Percentiles rank a stretch among this genome's conserved stretches.
These are phyloP conservation scores for Choreutis nemorana DNA, from an alignment of 2,888 invertebrate species.

Conservation along the genomic window DNA sequence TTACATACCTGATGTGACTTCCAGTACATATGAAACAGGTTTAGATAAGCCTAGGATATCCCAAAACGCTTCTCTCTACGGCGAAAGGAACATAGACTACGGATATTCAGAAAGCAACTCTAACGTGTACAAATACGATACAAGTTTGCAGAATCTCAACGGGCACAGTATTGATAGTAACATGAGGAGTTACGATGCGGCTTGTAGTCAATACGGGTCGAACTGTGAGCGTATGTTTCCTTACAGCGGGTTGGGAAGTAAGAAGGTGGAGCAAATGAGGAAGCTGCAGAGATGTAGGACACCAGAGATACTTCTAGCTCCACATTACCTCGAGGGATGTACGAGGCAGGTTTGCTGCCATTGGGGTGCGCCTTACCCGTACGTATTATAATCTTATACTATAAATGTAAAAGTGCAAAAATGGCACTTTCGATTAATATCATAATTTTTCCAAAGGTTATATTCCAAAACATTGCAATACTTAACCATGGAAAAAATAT, in stretches of 20 bases:
- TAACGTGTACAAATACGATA: conserved; percentile 27
- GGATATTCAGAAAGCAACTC: conserved; percentile 34
- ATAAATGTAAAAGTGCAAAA: too few species aligned
- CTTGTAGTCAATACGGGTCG: conserved; percentile 32
- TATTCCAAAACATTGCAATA: too few species aligned
- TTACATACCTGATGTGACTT: conserved; percentile 30
- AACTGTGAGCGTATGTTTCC: conserved; percentile 43
- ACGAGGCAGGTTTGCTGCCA: conserved; percentile 51
- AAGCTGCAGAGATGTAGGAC: conserved; percentile 70
- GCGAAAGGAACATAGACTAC: too few species aligned
- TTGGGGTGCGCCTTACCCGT: conserved; percentile 51
- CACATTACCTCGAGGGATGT: conserved; percentile 70
- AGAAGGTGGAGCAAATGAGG: conserved; percentile 50
- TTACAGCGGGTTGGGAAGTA: conserved; percentile 51
- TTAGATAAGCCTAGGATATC: conserved; percentile 25
- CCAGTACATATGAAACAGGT: conserved; percentile 32
- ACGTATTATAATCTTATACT: too few species aligned
- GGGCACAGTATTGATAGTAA: conserved; percentile 40
- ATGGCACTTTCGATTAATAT: too few species aligned
- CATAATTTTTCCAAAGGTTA: too few species aligned
- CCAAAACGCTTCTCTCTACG: conserved; percentile 29
- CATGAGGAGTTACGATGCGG: conserved; percentile 28
- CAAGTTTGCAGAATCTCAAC: conserved; percentile 31
- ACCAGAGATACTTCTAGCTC: conserved; percentile 81
- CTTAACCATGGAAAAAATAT: too few species aligned